A percentile compares a stretch with the other conserved stretches of the same genome.
Evolutionary conservation across 2,888 invertebrate species (phyloP).

Genomic region (Eilema sororculum): DNA sequence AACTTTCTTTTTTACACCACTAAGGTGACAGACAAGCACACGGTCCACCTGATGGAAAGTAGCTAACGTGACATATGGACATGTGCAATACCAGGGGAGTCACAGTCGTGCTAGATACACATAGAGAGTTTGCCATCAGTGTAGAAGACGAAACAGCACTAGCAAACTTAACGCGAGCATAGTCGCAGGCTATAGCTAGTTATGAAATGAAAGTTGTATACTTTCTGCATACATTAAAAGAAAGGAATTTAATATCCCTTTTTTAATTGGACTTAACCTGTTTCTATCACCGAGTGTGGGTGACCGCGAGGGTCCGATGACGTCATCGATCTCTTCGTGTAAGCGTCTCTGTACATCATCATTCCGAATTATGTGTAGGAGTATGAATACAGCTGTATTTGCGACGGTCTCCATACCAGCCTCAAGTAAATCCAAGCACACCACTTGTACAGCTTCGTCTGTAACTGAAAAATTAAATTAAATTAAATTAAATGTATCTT

Average conservation of each 20-base stretch:
- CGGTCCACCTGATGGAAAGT: too few relatives aligned
- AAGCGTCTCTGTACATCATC: slow-evolving; percentile 86
- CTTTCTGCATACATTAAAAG: too few relatives aligned
- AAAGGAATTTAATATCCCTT: background rate
- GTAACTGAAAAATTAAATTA: slow-evolving; percentile 59
- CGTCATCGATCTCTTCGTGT: slow-evolving; percentile 87
- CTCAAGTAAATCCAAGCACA: slow-evolving; percentile 90
- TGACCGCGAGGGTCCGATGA: slow-evolving; percentile 84
- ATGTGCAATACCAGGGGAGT: too few relatives aligned
- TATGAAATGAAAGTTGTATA: background rate
- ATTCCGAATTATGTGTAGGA: slow-evolving; percentile 87
- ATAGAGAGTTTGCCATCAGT: too few relatives aligned
- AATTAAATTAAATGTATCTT: too few relatives aligned
- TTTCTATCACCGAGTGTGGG: slow-evolving; percentile 86
- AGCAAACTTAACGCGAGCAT: too few relatives aligned
- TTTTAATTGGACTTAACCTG: slow-evolving; percentile 64
- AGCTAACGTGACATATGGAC: too few relatives aligned
- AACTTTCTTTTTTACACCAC: too few relatives aligned
- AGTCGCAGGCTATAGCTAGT: too few relatives aligned
- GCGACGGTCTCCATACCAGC: slow-evolving; percentile 91
- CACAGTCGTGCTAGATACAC: too few relatives aligned
- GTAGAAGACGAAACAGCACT: too few relatives aligned
- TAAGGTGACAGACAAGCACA: too few relatives aligned
- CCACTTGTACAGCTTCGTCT: slow-evolving; percentile 76
- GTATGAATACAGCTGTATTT: slow-evolving; percentile 88